Evolutionary conservation across 2,113 vertebrate genomes (phyloP).

Genomic region (Gavialis gangeticus): DNA sequence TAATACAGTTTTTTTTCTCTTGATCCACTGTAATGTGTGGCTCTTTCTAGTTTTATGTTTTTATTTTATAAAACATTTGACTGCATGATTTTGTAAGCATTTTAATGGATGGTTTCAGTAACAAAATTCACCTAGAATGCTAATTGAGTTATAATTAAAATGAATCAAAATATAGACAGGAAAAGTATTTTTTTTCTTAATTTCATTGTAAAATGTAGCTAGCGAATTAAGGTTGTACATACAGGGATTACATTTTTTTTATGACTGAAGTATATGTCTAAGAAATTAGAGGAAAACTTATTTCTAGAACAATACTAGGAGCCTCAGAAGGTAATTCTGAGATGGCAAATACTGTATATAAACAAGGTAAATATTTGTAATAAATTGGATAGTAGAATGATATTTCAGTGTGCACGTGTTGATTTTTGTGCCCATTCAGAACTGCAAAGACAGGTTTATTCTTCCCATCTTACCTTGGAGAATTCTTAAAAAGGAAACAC

Average conservation of each 20-base stretch:
- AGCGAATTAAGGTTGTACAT: neutral
- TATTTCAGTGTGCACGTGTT: neutral
- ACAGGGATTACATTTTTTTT: neutral
- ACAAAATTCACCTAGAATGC: neutral
- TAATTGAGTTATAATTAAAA: neutral
- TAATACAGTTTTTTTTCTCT: neutral
- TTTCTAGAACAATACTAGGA: neutral
- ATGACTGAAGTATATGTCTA: neutral
- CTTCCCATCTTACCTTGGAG: constrained; percentile 25
- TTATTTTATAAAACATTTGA: constrained; percentile 1
- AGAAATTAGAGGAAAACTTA: neutral
- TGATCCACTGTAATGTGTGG: neutral
- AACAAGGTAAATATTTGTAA: neutral
- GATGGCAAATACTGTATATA: neutral
- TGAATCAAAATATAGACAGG: neutral
- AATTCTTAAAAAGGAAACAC: constrained; percentile 25
- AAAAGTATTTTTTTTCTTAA: neutral
- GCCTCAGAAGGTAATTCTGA: neutral
- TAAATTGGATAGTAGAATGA: neutral
- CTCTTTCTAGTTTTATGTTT: neutral
- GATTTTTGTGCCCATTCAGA: constrained; percentile 19
- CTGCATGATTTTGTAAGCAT: neutral
- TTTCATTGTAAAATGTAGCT: neutral
- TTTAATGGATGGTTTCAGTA: neutral
- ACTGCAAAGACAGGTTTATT: constrained; percentile 25